These are phyloP conservation scores for Aspidiotus destructor DNA, from an alignment of 2,888 invertebrate genomes.

Conservation along the genomic window DNA sequence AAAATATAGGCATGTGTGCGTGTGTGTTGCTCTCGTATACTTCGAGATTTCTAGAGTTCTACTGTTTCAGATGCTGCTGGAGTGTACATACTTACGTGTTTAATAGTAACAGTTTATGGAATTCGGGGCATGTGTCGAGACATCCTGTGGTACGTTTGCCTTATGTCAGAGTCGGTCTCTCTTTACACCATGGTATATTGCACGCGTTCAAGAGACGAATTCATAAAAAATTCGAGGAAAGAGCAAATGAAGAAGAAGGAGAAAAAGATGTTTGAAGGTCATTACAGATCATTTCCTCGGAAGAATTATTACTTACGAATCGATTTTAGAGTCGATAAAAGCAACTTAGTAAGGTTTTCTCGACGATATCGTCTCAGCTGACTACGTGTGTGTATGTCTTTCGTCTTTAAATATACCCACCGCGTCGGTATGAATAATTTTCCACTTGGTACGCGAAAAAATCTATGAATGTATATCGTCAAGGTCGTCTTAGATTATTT, in stretches of 20 bases:
- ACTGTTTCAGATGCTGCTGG: too few species aligned
- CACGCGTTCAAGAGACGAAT: neutral
- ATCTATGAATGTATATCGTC: neutral
- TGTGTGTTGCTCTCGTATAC: neutral
- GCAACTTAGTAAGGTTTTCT: neutral
- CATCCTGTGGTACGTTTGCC: too few species aligned
- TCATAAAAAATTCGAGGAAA: neutral
- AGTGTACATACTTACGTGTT: too few species aligned
- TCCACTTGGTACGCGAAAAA: neutral
- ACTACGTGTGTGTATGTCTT: neutral
- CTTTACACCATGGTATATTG: too few species aligned
- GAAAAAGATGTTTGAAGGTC: neutral
- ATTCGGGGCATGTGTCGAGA: too few species aligned
- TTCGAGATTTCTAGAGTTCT: slow-evolving; percentile 1
- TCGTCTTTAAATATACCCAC: neutral
- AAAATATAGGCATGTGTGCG: neutral
- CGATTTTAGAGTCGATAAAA: slow-evolving; percentile 1
- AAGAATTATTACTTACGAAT: neutral
- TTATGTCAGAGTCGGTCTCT: too few species aligned
- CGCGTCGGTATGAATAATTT: neutral
- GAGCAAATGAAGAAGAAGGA: neutral
- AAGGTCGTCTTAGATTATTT: slow-evolving; percentile 1
- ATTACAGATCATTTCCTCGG: neutral
- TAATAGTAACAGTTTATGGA: too few species aligned
- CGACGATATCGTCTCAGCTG: slow-evolving; percentile 1